A percentile compares a stretch with the other conserved stretches of the same genome.
Evolutionary conservation across 2,888 invertebrate species (phyloP).

Genomic region (Abscondita cerata): DNA sequence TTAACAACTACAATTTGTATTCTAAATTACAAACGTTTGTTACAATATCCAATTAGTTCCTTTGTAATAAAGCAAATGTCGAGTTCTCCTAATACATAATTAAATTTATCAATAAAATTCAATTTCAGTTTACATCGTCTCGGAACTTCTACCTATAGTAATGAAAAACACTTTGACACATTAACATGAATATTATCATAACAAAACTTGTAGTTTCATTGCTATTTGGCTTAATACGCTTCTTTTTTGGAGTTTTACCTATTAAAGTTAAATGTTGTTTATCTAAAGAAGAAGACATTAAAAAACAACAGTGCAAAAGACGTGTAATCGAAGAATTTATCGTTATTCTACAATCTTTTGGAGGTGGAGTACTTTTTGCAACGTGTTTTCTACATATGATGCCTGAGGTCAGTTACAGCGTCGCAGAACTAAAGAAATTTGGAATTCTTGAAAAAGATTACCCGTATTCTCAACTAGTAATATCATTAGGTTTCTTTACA

Average conservation of each 20-base stretch:
- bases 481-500: slow-evolving; percentile 74
- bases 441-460: slow-evolving; percentile 63
- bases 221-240: slow-evolving; percentile 59
- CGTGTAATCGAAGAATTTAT: slow-evolving; percentile 51
- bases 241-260: slow-evolving; percentile 62
- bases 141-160: no score
- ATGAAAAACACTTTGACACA: background rate
- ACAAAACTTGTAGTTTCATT: slow-evolving; percentile 61
- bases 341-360: slow-evolving; percentile 64
- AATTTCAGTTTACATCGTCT: no score
- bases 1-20: no score
- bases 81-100: no score
- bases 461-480: slow-evolving; percentile 63
- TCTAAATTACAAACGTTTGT: no score
- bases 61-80: no score
- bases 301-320: slow-evolving; percentile 49
- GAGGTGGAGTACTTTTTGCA: slow-evolving; percentile 80
- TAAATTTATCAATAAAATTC: no score
- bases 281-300: slow-evolving; percentile 47
- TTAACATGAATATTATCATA: slow-evolving; percentile 54
- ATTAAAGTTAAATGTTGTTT: slow-evolving; percentile 58
- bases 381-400: slow-evolving; percentile 81
- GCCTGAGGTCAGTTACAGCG: slow-evolving; percentile 72
- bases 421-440: slow-evolving; percentile 58
- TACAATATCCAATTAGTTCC: no score